phyloP scores from a whole-genome alignment of 2,888 invertebrate genomes.

The Rosalia funebris region DNA sequence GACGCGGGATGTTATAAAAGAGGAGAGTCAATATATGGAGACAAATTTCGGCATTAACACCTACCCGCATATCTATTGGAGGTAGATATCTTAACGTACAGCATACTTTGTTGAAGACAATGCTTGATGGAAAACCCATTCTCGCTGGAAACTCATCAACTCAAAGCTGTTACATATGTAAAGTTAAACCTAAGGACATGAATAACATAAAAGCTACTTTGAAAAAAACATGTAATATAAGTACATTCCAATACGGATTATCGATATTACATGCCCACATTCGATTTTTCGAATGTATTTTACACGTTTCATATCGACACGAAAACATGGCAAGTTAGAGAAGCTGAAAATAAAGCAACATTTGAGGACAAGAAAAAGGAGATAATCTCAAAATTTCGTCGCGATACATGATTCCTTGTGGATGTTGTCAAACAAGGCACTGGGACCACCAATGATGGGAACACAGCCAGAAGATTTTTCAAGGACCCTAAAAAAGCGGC shows the following conservation, averaged over 20 bases:
- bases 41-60: background rate
- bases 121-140: background rate
- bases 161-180: background rate
- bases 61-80: background rate
- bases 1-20: background rate
- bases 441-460: background rate
- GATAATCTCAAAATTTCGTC: background rate
- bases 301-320: slow-evolving; percentile 1
- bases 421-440: background rate
- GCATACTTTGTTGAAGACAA: background rate
- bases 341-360: background rate
- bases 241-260: background rate
- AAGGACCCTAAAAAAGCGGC: background rate
- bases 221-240: background rate
- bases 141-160: background rate
- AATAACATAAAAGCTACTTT: background rate
- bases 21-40: background rate
- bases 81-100: background rate
- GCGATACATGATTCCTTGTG: background rate
- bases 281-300: background rate
- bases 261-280: background rate
- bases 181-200: background rate
- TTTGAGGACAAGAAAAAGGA: background rate
- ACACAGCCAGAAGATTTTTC: background rate
- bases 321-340: slow-evolving; percentile 1